phyloP scores from a whole-genome alignment of 2,888 invertebrate genomes.

The Onchidella celtica region DNA sequence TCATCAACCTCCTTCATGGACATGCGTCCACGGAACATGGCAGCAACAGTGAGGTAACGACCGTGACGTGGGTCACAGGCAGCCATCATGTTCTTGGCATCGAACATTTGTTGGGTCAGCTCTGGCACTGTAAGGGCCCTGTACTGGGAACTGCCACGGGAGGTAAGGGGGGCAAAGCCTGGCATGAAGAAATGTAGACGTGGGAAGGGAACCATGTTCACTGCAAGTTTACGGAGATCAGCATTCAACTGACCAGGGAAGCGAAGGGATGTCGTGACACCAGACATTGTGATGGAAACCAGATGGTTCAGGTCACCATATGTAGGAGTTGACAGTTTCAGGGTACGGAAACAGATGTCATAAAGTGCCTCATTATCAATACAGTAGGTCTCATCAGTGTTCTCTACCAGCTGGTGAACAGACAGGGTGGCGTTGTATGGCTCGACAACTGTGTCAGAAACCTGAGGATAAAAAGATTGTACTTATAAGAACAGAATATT shows the following conservation, averaged over 20 bases:
- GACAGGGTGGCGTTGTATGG: conserved; percentile 94
- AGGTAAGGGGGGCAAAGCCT: conserved; percentile 65
- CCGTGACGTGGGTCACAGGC: conserved; percentile 96
- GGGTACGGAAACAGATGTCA: conserved; percentile 83
- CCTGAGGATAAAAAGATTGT: conserved; percentile 77
- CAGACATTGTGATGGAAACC: conserved; percentile 82
- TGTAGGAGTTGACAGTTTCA: conserved; percentile 81
- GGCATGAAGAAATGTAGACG: conserved; percentile 79
- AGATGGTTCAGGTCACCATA: conserved; percentile 79
- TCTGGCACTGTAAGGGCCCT: conserved; percentile 59
- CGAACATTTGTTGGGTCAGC: conserved; percentile 84
- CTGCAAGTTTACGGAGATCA: conserved; percentile 50
- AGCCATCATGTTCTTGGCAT: conserved; percentile 83
- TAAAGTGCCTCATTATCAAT: conserved; percentile 83
- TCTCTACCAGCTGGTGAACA: conserved; percentile 71
- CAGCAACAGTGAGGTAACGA: conserved; percentile 81
- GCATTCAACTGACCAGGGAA: conserved; percentile 68
- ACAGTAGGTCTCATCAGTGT: conserved; percentile 80
- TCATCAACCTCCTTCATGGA: conserved; percentile 84
- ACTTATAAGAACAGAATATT: not conserved
- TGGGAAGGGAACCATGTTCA: conserved; percentile 54
- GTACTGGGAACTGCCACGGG: conserved; percentile 78
- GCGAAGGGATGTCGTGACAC: conserved; percentile 81
- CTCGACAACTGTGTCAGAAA: conserved; percentile 86
- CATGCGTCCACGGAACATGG: conserved; percentile 75